Percentiles rank a stretch among this genome's conserved stretches.
Conservation (phyloP, 2,113 vertebrate species). For the Ciconia maguari region DNA sequence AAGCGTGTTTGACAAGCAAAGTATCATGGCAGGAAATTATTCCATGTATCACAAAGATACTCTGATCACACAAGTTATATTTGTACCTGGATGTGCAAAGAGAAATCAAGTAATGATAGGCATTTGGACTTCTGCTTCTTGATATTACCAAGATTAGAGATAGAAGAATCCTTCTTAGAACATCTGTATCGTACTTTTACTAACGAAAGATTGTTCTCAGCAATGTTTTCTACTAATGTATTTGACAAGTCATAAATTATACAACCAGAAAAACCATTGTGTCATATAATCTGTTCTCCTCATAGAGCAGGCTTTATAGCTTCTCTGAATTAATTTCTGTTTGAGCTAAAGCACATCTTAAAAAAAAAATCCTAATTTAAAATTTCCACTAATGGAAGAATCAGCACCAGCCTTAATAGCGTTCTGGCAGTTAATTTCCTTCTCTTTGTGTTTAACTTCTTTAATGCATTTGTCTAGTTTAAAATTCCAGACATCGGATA, state of each 20-base stretch:
- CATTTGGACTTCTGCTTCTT: background rate
- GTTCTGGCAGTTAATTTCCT: background rate
- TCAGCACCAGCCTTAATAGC: background rate
- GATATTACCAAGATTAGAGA: background rate
- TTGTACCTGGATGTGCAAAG: background rate
- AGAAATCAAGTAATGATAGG: background rate
- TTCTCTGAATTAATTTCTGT: slow-evolving; percentile 55
- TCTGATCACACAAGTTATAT: background rate
- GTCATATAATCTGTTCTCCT: slow-evolving; percentile 38
- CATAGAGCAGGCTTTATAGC: slow-evolving; percentile 41
- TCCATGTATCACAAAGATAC: background rate
- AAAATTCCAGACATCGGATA: background rate
- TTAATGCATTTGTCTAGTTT: background rate
- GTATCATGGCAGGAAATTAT: background rate
- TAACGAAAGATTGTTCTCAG: slow-evolving; percentile 27
- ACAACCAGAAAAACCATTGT: slow-evolving; percentile 36
- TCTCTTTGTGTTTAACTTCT: slow-evolving; percentile 26
- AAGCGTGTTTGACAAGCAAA: background rate
- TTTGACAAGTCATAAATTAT: slow-evolving; percentile 46
- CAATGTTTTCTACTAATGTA: slow-evolving; percentile 23
- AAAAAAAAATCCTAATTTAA: background rate
- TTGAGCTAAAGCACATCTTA: slow-evolving; percentile 7
- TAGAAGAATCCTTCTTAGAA: background rate
- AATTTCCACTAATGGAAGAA: slow-evolving; percentile 27
- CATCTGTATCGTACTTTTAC: background rate